Evolutionary conservation across 2,113 vertebrate species (phyloP), one percentile per base, ranked within the genome.

Genomic region (Nothobranchius furzeri): DNA sequence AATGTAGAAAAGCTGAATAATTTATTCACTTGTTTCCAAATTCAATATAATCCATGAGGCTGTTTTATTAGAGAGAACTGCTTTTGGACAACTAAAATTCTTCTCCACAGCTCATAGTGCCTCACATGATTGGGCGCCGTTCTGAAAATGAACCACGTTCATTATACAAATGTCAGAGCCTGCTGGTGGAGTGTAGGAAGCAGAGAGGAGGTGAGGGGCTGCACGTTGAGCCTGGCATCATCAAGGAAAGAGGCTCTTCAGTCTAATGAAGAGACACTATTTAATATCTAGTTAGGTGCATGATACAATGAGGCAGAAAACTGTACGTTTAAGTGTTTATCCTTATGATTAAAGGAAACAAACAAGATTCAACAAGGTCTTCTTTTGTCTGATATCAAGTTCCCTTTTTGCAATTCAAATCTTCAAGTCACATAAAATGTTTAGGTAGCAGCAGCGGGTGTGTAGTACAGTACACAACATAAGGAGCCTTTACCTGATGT

Each of bases 131-230:
- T 30, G 30, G 30, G 30, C 30, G 4, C 30, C 30, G 4, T 11
- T 83, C 74, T 73, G 30, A 71, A 79, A 83, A 70, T 71, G 68
- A 87, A 49, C 56, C 79, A 60, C 66, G 63, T 73, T 86, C 84
- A 84, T 90, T 82, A 89, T 68, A 82, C 59, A 81, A 87, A 82
- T 87, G 87, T 81, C 85, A 87, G 65, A 56, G 74, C 75, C 76
- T 86, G 78, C 81, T 79, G 82, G 64, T 78, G 79, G 66, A 84
- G 84, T 74, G 81, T 74, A 46, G 84, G 79, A 79, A 65, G 67
- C 62, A 60, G 53, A 68, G 68, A 71, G 48, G 72, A 30, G 30
- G 30, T 30, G 30, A 30, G 30, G 75, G 60, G 59, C 40, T 57
- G 60, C 2, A 53, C 75, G 69, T 59, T 7, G 24, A 79, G 77